Evolutionary conservation across 2,113 vertebrate species (phyloP).

Genomic region (Mohoua ochrocephala): DNA sequence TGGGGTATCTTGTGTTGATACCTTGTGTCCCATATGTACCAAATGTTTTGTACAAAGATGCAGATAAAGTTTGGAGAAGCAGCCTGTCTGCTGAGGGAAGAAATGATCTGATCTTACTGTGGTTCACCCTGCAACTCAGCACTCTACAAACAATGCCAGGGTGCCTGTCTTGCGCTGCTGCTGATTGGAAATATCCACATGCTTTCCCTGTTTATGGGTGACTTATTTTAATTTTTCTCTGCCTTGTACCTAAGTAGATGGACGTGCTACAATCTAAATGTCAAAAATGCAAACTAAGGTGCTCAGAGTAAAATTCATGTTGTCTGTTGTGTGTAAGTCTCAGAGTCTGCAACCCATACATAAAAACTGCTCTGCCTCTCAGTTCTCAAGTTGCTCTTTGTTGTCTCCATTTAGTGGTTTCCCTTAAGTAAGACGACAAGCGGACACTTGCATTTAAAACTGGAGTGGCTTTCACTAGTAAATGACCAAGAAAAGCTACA

Average conservation of each 20-base stretch:
- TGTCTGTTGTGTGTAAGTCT: background rate
- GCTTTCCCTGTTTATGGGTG: background rate
- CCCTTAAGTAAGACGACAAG: conserved; percentile 74
- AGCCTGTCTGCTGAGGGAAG: background rate
- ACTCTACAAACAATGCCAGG: background rate
- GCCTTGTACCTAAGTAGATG: background rate
- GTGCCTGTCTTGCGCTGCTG: background rate
- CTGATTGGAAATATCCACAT: background rate
- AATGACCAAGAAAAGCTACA: conserved; percentile 63
- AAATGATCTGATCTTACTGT: background rate
- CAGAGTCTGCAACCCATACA: background rate
- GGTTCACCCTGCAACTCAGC: background rate
- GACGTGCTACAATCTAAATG: background rate
- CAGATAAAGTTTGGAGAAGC: background rate
- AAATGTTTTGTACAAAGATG: background rate
- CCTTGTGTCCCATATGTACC: fast-evolving
- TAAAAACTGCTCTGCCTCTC: background rate
- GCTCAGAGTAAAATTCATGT: background rate
- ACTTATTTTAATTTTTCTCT: background rate
- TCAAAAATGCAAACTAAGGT: background rate
- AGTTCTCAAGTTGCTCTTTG: background rate
- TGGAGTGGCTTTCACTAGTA: conserved; percentile 89
- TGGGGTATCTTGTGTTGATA: background rate
- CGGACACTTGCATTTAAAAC: conserved; percentile 83
- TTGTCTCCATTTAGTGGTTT: conserved; percentile 82